Evolutionary conservation across 2,113 vertebrate species (phyloP).

Genomic region (Hoplias malabaricus): DNA sequence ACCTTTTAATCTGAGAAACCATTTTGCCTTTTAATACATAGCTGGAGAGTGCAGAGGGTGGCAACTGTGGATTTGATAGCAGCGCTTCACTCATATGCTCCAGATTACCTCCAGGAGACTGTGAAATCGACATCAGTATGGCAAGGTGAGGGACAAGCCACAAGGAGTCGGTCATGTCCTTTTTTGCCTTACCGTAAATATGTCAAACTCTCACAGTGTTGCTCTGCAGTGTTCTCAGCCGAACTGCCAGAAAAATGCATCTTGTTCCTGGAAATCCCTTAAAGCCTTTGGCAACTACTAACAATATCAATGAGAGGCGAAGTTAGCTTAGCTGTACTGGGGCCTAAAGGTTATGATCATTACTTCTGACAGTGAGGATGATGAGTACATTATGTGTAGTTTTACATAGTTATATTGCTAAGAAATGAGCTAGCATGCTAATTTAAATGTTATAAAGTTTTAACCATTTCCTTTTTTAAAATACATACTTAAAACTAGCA

Average conservation of each 20-base stretch:
- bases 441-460: no score
- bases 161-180: not conserved
- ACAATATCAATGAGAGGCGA: not conserved
- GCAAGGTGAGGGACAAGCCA: not conserved
- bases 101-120: conserved; percentile 16
- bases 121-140: conserved; percentile 33
- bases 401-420: no score
- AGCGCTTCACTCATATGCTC: not conserved
- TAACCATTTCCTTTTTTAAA: no score
- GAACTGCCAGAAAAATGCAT: not conserved
- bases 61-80: not conserved
- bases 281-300: not conserved
- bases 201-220: not conserved
- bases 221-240: not conserved
- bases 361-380: no score
- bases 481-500: no score
- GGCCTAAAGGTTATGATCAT: no score
- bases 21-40: not conserved
- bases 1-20: not conserved
- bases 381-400: no score
- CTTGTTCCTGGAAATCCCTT: not conserved
- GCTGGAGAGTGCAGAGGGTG: not conserved
- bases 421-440: no score
- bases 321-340: not conserved
- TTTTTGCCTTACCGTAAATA: conserved; percentile 5